These are phyloP conservation scores for Semibalanus balanoides DNA, from an alignment of 1,140 invertebrate species.

Conservation along the genomic window DNA sequence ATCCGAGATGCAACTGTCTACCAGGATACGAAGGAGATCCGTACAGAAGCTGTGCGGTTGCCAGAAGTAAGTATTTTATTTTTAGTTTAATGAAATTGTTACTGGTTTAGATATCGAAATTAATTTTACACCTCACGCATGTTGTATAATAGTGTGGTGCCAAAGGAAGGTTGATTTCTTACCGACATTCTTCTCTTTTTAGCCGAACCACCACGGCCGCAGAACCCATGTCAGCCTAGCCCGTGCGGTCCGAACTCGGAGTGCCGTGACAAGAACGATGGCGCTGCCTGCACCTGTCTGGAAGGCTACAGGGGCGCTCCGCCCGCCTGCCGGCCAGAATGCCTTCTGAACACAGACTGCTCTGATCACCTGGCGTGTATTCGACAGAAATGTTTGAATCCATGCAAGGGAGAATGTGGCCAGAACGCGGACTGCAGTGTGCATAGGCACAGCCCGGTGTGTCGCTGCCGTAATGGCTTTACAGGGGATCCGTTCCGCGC, in stretches of 20 bases:
- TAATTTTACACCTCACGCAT: no score
- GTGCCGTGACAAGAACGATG: not conserved
- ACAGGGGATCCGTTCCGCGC: slow-evolving; percentile 9
- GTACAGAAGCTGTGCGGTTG: slow-evolving; percentile 33
- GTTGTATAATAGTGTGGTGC: no score
- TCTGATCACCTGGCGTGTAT: not conserved
- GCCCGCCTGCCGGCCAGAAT: slow-evolving; percentile 33
- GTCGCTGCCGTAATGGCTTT: slow-evolving; percentile 3
- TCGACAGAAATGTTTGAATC: not conserved
- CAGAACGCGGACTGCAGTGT: slow-evolving; percentile 4
- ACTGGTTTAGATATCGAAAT: no score
- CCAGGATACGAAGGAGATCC: slow-evolving; percentile 36
- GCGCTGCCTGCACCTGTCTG: slow-evolving; percentile 54
- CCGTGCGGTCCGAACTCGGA: slow-evolving; percentile 13
- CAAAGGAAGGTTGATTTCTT: no score
- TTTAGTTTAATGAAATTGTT: no score
- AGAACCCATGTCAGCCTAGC: slow-evolving; percentile 25
- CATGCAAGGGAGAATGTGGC: not conserved
- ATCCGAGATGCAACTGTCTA: slow-evolving; percentile 22
- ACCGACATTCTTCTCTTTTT: not conserved
- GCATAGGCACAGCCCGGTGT: slow-evolving; percentile 6
- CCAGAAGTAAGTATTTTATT: not conserved
- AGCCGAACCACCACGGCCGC: slow-evolving; percentile 58
- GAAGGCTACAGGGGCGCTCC: slow-evolving; percentile 48
- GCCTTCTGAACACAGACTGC: not conserved